phyloP scores from a whole-genome alignment of 1,140 invertebrate genomes.

The Mya arenaria region DNA sequence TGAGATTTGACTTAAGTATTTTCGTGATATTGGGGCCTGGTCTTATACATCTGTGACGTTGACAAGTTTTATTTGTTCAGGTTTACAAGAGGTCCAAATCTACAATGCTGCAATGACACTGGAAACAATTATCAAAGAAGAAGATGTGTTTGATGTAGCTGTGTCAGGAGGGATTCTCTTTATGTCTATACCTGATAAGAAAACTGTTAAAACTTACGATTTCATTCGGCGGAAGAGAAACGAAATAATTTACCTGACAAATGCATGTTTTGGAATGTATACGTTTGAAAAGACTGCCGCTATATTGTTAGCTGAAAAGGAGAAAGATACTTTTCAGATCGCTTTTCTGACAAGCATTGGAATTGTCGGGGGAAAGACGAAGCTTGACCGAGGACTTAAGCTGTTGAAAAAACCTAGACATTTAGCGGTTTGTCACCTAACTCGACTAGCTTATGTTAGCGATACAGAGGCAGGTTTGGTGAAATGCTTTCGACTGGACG shows the following conservation, averaged over 20 bases:
- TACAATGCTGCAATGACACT: conserved; percentile 45
- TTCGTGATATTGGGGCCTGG: too few relatives aligned
- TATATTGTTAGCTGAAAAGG: conserved; percentile 12
- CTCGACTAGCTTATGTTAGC: conserved; percentile 32
- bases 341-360: conserved; percentile 21
- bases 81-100: conserved; percentile 26
- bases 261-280: conserved; percentile 18
- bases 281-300: conserved; percentile 9
- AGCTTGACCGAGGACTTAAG: conserved; percentile 4
- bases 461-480: conserved; percentile 20
- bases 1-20: neutral
- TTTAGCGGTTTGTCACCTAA: conserved; percentile 28
- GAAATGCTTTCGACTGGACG: conserved; percentile 42
- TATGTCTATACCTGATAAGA: conserved; percentile 32
- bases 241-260: neutral
- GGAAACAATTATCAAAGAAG: neutral
- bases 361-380: conserved; percentile 11
- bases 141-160: conserved; percentile 12
- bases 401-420: conserved; percentile 24
- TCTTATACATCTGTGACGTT: neutral
- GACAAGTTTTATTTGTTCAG: neutral
- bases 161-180: neutral
- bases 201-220: conserved; percentile 3
- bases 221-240: neutral
- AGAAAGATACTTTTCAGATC: neutral